These are phyloP conservation scores for Glandiceps talaboti DNA, from an alignment of 53 echinoderm and acorn worm genomes.

Conservation along the genomic window DNA sequence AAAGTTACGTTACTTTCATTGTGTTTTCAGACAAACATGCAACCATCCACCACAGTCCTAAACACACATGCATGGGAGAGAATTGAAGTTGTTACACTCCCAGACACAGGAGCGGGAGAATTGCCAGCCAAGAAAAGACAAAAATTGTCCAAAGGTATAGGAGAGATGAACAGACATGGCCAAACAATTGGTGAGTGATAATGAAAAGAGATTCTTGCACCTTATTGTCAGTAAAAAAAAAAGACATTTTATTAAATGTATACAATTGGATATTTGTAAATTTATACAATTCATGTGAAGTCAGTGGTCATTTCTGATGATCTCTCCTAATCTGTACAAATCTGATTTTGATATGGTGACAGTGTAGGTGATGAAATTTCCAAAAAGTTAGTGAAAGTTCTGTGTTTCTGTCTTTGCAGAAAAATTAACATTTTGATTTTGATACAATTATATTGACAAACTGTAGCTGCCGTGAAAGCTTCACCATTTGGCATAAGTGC, in stretches of 20 bases:
- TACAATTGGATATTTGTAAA: no score
- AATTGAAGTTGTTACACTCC: slow-evolving; percentile 26
- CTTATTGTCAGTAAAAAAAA: no score
- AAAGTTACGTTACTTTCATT: no score
- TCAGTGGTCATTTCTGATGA: no score
- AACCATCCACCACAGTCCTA: slow-evolving; percentile 7
- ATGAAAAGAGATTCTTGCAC: background rate
- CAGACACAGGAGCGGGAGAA: background rate
- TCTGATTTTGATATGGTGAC: no score
- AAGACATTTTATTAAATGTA: no score
- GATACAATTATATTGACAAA: background rate
- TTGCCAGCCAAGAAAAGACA: slow-evolving; percentile 6
- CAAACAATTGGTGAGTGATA: slow-evolving; percentile 15
- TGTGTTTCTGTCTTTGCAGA: no score
- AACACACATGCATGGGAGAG: slow-evolving; percentile 43
- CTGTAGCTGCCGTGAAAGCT: background rate
- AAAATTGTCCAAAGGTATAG: background rate
- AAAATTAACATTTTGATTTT: background rate
- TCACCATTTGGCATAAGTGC: background rate
- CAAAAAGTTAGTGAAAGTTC: no score
- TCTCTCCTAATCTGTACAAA: no score
- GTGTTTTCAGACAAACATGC: background rate
- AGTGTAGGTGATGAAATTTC: no score
- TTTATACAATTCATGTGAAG: no score
- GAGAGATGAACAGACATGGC: slow-evolving; percentile 8